These are phyloP conservation scores for Sphyrna mokarran DNA, from an alignment of 2,113 vertebrate genomes.

Conservation along the genomic window DNA sequence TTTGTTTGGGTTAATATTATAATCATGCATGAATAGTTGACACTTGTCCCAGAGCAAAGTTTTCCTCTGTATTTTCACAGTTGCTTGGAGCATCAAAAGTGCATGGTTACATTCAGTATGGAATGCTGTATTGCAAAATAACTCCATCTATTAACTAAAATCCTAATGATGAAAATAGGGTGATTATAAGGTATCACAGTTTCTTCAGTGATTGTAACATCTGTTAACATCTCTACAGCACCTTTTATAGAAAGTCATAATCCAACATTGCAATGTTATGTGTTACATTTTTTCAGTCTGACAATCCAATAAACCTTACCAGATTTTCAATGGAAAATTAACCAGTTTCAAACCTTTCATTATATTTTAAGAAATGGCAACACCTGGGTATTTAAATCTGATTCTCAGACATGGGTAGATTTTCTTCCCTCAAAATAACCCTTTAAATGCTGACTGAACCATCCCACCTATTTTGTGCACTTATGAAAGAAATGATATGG, in stretches of 20 bases:
- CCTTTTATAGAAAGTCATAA: background rate
- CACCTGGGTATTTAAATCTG: background rate
- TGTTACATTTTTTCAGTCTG: background rate
- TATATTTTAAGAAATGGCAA: background rate
- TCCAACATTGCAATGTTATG: background rate
- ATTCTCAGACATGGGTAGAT: background rate
- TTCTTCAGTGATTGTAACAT: background rate
- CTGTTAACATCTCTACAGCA: background rate
- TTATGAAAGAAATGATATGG: too few species aligned
- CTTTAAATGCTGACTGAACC: background rate
- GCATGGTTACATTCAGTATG: background rate
- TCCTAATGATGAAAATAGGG: background rate
- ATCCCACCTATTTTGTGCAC: background rate
- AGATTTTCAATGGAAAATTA: background rate
- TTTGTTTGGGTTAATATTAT: background rate
- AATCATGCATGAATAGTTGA: background rate
- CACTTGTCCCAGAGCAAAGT: background rate
- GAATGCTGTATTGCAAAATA: background rate
- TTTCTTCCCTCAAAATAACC: too few species aligned
- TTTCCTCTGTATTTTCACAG: background rate
- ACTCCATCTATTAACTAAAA: background rate
- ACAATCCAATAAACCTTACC: background rate
- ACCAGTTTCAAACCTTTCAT: background rate
- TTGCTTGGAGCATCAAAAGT: background rate
- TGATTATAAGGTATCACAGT: background rate